Evolutionary conservation across 2,113 vertebrate genomes (phyloP).

Genomic region (Tetrao urogallus): DNA sequence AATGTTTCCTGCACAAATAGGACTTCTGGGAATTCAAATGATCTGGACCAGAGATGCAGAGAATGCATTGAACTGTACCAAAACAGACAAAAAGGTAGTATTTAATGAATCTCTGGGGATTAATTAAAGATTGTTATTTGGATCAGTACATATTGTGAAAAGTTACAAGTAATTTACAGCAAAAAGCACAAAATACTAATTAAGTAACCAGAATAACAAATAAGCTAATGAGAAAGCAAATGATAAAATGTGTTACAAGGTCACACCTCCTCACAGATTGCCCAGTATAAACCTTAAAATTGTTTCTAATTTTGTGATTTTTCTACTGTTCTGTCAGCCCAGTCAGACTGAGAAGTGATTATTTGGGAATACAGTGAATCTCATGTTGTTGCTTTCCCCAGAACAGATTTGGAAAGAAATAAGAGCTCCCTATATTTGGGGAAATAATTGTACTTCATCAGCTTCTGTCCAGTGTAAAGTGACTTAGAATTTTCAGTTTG

Average conservation of each 20-base stretch:
- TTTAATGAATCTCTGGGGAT: slow-evolving; percentile 52
- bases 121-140: slow-evolving; percentile 45
- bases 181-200: background rate
- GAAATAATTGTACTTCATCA: background rate
- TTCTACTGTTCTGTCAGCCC: background rate
- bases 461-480: background rate
- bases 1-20: slow-evolving; percentile 81
- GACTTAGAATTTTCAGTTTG: background rate
- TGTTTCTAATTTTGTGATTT: background rate
- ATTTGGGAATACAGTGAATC: background rate
- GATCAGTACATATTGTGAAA: background rate
- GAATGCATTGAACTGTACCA: slow-evolving; percentile 70
- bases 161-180: background rate
- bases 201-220: background rate
- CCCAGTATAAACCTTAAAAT: background rate
- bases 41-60: slow-evolving; percentile 79
- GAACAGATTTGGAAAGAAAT: background rate
- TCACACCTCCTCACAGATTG: background rate
- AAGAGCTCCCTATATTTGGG: background rate
- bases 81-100: slow-evolving; percentile 77
- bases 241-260: background rate
- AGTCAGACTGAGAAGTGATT: background rate
- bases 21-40: slow-evolving; percentile 79
- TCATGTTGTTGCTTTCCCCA: background rate
- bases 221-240: background rate